Conservation (phyloP, 2,797 vertebrate species). For the Gymnoscopelus microlampas region DNA sequence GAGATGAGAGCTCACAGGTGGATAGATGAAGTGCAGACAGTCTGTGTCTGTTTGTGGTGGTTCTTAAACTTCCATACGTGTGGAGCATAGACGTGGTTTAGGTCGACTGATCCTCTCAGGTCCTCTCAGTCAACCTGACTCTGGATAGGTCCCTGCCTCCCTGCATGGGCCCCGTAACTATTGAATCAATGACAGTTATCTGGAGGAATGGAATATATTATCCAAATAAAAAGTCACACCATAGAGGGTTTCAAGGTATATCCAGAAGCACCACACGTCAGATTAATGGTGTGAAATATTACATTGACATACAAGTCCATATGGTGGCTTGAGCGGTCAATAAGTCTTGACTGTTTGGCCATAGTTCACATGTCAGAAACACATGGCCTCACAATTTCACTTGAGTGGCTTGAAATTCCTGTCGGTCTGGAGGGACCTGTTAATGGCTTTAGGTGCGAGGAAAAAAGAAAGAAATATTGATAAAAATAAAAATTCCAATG, state of each 20-base stretch:
- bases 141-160: too few relatives aligned
- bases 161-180: too few relatives aligned
- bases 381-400: neutral
- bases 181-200: too few relatives aligned
- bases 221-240: too few relatives aligned
- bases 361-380: conserved; percentile 3
- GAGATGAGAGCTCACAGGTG: too few relatives aligned
- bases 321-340: conserved; percentile 36
- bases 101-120: too few relatives aligned
- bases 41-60: too few relatives aligned
- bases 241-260: neutral
- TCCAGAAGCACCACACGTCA: neutral
- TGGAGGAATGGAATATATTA: too few relatives aligned
- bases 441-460: conserved; percentile 24
- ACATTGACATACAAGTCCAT: conserved; percentile 55
- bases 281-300: conserved; percentile 43
- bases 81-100: too few relatives aligned
- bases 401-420: conserved; percentile 40
- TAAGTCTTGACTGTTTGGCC: conserved; percentile 35
- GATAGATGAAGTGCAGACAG: too few relatives aligned
- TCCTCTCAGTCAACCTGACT: too few relatives aligned
- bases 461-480: neutral
- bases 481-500: conserved; percentile 12
- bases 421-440: conserved; percentile 55
- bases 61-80: too few relatives aligned